Base-by-base conservation (phyloP, 2,113 vertebrate species). In the Nannospalax galili region DNA sequence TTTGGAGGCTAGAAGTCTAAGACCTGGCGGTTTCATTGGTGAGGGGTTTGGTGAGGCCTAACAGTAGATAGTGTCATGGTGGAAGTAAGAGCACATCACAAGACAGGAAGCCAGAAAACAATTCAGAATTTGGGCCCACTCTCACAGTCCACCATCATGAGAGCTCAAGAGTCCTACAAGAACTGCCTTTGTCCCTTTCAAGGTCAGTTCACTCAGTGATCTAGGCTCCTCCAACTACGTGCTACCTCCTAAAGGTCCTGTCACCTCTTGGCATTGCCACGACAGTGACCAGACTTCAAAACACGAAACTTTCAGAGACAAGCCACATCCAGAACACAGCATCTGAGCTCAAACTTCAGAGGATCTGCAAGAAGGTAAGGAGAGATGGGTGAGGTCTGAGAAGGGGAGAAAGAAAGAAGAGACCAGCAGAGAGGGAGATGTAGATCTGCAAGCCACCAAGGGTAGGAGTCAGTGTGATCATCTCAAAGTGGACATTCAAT, bases 361-460 rank as follows among this genome's bases (percentile, higher is more conserved):
- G 37, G 90, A 80, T 56, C 65, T 52, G 14, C 15, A 85, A 56
- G 37, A 84, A 48, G 56, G 6, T n/a, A 1, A 48, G 65, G 1
- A 7, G 24, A 56, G 69, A n/a, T 28, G 6, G 16, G 1, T 35
- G 28, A 82, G 15, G 35, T 10, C 15, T 72, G 72, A 87, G 45
- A 74, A n/a, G 48, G 42, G 70, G 19, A 77, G 5, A 32, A 24
- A 52, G n/a, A 89, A 80, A 24, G 0, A 19, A 75, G 74, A 24
- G 0, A 14, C 52, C n/a, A 5, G 2, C 5, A 1, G 35, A 26
- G 7, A 64, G 48, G 40, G 42, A 14, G 0, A 11, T 30, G 4
- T 30, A 28, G 14, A 16, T 16, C 20, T 45, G 1, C 11, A 64
- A 32, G 8, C 14, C 42, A 30, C 7, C 6, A 4, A 81, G 26